A percentile compares a stretch with the other conserved stretches of the same genome.
Evolutionary conservation across 1,140 invertebrate genomes (phyloP).

Genomic region (Lepidurus apus): DNA sequence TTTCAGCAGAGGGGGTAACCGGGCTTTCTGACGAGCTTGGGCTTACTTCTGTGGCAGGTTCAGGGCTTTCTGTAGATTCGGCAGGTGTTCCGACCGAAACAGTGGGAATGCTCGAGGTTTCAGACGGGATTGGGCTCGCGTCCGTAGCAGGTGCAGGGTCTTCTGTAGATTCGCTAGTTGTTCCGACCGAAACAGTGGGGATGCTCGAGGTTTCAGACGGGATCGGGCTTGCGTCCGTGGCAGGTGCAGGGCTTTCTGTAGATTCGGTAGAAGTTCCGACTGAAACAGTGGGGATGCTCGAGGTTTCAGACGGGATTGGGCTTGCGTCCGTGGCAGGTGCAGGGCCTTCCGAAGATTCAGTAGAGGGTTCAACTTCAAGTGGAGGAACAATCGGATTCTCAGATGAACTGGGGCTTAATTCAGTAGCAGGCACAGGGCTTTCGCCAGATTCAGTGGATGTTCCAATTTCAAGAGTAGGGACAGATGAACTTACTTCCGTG

Average conservation of each 20-base stretch:
- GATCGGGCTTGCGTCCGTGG: not conserved
- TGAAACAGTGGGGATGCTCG: slow-evolving; percentile 11
- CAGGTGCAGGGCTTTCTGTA: not conserved
- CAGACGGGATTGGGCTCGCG: not conserved
- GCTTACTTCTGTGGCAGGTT: not conserved
- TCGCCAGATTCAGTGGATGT: not conserved
- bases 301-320: not conserved
- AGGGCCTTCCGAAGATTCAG: not conserved
- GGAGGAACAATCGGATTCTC: not conserved
- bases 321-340: not conserved
- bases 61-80: not conserved
- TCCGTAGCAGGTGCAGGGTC: not conserved
- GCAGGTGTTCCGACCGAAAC: not conserved
- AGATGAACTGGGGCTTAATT: not conserved
- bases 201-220: not conserved
- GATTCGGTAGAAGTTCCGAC: not conserved
- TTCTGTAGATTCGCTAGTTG: not conserved
- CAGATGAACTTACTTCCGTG: not conserved
- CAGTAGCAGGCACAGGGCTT: not conserved
- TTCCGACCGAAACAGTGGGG: not conserved
- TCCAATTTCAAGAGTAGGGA: too few species aligned
- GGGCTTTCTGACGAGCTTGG: not conserved
- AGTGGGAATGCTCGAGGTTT: not conserved
- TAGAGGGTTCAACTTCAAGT: not conserved
- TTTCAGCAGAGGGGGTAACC: slow-evolving; percentile 7